Base-by-base conservation (phyloP, 2,888 invertebrate genomes). In the Mimumesa dahlbomi region DNA sequence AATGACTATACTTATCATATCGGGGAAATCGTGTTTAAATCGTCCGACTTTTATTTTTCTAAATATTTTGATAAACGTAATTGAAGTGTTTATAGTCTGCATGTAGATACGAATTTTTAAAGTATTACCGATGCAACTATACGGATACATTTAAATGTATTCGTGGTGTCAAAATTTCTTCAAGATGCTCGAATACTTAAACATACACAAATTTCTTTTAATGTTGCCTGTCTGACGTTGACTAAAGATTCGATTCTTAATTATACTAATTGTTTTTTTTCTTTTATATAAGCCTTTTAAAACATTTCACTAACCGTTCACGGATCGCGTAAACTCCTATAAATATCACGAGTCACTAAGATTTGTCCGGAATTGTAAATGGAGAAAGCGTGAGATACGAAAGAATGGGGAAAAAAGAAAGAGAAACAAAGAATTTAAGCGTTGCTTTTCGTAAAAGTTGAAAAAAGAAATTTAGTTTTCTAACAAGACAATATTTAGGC, bases 401-500 rank as follows among this genome's bases (percentile, higher is more conserved):
- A 45, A 13, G 31, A 48, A 38, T 40, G n/a, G 36, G 25, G 50
- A 18, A 50, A 38, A 45, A 16, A 40, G 25, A 54, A 18, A 50
- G 36, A 36, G 38, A 52, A 18, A 52, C 14, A 53, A 25, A 38
- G 22, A 46, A 31, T 18, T 16, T 21, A 57, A 38, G 40, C 49
- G 45, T 69, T 70, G 53, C 52, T 69, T 66, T 75, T 71, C 50
- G 46, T 67, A 62, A 68, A 65, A 13, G n/a, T n/a, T 22, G 45
- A 18, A 22, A 4, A 45, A 43, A 49, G 50, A 66, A 73, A 58
- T 75, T 81, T 69, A 79, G 73, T 81, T 85, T 82, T 84, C 65
- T 80, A 85, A 85, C 70, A 80, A 84, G 88, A 88, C 87, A 88
- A 89, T 88, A 88, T 88, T 84, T 88, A 88, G 87, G 83, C 82